These are phyloP conservation scores for Eumeta japonica DNA, from an alignment of 1,140 invertebrate species.

Conservation along the genomic window DNA sequence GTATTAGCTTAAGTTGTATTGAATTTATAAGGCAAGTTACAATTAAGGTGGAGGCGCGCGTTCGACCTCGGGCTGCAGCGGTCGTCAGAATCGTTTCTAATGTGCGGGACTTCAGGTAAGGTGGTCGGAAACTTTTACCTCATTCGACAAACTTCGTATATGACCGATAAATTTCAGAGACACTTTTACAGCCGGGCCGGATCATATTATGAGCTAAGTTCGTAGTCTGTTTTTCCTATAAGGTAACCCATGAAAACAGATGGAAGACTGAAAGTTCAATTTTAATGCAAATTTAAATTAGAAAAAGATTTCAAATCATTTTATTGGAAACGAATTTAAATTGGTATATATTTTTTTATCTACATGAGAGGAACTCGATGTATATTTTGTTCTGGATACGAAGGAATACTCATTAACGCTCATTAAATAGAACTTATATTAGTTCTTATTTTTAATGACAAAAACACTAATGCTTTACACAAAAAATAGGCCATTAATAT, in stretches of 20 bases:
- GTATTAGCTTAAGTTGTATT: no score
- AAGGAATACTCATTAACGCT: no score
- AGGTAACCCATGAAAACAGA: conserved; percentile 20
- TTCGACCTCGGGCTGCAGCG: no score
- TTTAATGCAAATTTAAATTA: conserved; percentile 33
- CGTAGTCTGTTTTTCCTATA: conserved; percentile 13
- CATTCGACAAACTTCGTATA: conserved; percentile 40
- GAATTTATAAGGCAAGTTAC: no score
- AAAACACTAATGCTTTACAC: no score
- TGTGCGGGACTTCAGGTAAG: no score
- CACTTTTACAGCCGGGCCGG: conserved; percentile 44
- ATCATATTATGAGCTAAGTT: conserved; percentile 45
- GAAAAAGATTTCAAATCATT: conserved; percentile 22
- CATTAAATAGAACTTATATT: no score
- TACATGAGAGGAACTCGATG: conserved; percentile 7
- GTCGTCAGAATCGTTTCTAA: no score
- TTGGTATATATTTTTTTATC: conserved; percentile 6
- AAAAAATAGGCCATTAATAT: no score
- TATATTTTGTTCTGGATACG: no score
- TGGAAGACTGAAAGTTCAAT: conserved; percentile 6
- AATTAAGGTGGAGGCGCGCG: no score
- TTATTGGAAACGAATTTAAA: conserved; percentile 11
- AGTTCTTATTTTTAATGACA: no score
- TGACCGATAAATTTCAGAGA: conserved; percentile 53
- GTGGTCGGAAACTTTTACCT: conserved; percentile 23